A percentile compares a stretch with the other conserved stretches of the same genome.
Evolutionary conservation across 2,797 vertebrate species (phyloP).

Genomic region (Cygnus olor): DNA sequence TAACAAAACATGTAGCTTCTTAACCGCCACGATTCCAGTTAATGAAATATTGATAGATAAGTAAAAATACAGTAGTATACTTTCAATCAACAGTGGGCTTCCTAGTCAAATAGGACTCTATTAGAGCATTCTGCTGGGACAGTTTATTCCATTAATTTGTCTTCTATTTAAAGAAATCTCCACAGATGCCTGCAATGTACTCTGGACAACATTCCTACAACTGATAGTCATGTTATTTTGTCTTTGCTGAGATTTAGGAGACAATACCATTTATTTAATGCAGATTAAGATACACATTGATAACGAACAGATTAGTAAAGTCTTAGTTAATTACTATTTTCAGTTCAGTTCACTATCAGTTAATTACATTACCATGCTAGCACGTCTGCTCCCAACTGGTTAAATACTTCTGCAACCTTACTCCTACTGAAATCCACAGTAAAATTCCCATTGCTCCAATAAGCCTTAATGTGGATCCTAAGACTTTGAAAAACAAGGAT

Average conservation of each 20-base stretch:
- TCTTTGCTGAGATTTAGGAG: constrained; percentile 35
- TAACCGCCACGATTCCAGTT: background rate
- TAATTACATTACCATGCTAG: constrained; percentile 41
- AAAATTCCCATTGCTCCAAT: background rate
- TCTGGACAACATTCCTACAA: background rate
- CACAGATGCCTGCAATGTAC: background rate
- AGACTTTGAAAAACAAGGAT: background rate
- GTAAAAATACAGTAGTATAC: background rate
- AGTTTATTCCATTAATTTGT: background rate
- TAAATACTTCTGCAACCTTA: background rate
- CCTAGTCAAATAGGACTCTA: background rate
- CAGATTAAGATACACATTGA: constrained; percentile 31
- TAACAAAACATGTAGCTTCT: background rate
- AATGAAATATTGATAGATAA: background rate
- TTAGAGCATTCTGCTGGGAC: background rate
- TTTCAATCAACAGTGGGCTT: background rate
- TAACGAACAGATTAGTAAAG: constrained; percentile 41
- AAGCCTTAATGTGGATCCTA: background rate
- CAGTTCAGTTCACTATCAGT: constrained; percentile 30
- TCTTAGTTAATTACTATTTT: constrained; percentile 58
- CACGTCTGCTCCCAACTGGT: background rate
- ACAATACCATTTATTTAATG: constrained; percentile 42
- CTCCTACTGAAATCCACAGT: background rate
- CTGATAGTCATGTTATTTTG: background rate
- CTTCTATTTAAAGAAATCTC: background rate